phyloP scores from a whole-genome alignment of 2,797 vertebrate genomes.

The Phataginus tricuspis region DNA sequence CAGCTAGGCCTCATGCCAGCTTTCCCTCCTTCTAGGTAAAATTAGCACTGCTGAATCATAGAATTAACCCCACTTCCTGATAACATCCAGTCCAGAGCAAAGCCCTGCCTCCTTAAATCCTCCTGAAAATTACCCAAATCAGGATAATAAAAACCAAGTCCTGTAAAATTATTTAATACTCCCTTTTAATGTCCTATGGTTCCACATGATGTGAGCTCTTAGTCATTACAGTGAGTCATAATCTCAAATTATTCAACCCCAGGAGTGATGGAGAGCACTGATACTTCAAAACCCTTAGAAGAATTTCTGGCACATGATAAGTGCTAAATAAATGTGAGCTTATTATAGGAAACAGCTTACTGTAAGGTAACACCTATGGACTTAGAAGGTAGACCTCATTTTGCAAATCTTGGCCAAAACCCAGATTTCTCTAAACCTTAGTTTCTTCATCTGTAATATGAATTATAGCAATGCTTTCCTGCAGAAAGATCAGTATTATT shows the following conservation, averaged over 20 bases:
- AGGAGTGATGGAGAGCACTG: neutral
- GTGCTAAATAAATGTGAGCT: conserved; percentile 3
- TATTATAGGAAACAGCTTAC: neutral
- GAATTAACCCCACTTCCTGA: neutral
- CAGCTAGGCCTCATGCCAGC: neutral
- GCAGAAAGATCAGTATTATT: neutral
- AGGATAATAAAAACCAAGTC: neutral
- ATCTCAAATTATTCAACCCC: conserved; percentile 18
- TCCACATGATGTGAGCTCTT: neutral
- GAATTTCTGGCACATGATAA: neutral
- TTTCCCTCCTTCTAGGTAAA: neutral
- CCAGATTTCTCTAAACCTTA: neutral
- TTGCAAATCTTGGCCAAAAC: neutral
- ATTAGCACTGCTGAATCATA: neutral
- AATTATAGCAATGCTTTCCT: neutral
- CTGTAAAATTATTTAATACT: neutral
- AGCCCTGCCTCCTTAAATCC: neutral
- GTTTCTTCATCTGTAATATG: neutral
- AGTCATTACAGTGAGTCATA: neutral
- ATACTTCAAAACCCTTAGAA: neutral
- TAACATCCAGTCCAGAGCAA: neutral
- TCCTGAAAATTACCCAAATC: neutral
- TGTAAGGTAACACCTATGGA: neutral
- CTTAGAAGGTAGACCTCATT: neutral
- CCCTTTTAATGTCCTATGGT: neutral